Conservation (phyloP, 2,113 vertebrate species). For the Phrynocephalus versicolor region DNA sequence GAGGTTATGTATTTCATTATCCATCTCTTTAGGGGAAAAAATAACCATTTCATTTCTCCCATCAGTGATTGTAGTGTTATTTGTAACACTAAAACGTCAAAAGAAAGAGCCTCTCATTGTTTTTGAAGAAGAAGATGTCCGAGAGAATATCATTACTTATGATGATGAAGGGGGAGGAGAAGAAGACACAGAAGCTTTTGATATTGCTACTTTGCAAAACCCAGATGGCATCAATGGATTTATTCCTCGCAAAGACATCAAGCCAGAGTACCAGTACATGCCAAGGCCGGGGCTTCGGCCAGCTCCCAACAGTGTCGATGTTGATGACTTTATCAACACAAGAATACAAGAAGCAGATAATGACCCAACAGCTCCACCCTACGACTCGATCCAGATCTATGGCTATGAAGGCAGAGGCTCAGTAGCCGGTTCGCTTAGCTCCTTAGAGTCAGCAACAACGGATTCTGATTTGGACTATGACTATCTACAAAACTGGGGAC, state of each 20-base stretch:
- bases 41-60: slow-evolving; percentile 26
- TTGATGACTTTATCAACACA: slow-evolving; percentile 96
- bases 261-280: slow-evolving; percentile 92
- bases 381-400: slow-evolving; percentile 99
- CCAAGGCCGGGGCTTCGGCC: slow-evolving; percentile 85
- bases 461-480: slow-evolving; percentile 99
- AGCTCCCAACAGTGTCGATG: slow-evolving; percentile 89
- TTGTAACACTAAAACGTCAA: slow-evolving; percentile 93
- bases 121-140: slow-evolving; percentile 96
- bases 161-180: slow-evolving; percentile 97
- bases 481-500: slow-evolving; percentile 99
- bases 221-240: slow-evolving; percentile 96
- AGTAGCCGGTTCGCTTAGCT: slow-evolving; percentile 94
- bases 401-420: slow-evolving; percentile 96
- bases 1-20: neutral
- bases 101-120: slow-evolving; percentile 96
- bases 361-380: slow-evolving; percentile 93
- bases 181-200: slow-evolving; percentile 97
- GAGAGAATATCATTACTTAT: slow-evolving; percentile 98
- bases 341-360: slow-evolving; percentile 93
- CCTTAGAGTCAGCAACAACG: slow-evolving; percentile 94
- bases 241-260: slow-evolving; percentile 96
- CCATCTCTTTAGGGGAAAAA: neutral
- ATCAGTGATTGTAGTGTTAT: slow-evolving; percentile 91
- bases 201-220: slow-evolving; percentile 97